Evolutionary conservation across 2,888 invertebrate species (phyloP).

Genomic region (Oegoconia quadripuncta): DNA sequence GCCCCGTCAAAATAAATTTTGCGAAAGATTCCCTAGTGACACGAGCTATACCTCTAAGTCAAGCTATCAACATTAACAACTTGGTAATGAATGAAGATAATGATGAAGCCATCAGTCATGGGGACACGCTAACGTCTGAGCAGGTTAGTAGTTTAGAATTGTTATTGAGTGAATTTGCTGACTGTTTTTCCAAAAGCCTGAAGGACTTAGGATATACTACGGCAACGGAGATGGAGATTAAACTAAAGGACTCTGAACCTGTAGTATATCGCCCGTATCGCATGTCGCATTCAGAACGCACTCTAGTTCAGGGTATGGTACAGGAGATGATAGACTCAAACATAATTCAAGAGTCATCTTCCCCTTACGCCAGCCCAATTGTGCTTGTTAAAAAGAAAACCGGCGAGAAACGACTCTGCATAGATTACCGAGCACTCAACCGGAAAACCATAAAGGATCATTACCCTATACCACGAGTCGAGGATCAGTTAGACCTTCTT

Average conservation of each 20-base stretch:
- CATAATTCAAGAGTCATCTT: slow-evolving; percentile 23
- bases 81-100: not conserved
- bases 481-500: slow-evolving; percentile 6
- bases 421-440: slow-evolving; percentile 24
- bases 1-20: not conserved
- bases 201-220: slow-evolving; percentile 18
- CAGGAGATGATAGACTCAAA: slow-evolving; percentile 18
- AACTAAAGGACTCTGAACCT: slow-evolving; percentile 16
- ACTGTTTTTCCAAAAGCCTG: slow-evolving; percentile 18
- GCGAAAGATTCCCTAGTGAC: not conserved
- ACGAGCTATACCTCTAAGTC: not conserved
- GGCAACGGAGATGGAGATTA: slow-evolving; percentile 21
- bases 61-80: not conserved
- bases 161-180: slow-evolving; percentile 5
- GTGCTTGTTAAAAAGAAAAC: slow-evolving; percentile 25
- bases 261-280: slow-evolving; percentile 23
- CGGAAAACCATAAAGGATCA: slow-evolving; percentile 19
- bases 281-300: slow-evolving; percentile 16
- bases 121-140: not conserved
- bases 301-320: slow-evolving; percentile 17
- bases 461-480: slow-evolving; percentile 15
- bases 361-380: slow-evolving; percentile 26
- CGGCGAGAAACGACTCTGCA: slow-evolving; percentile 19
- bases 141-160: slow-evolving; percentile 2
- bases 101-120: slow-evolving; percentile 1